phyloP scores from a whole-genome alignment of 1,140 invertebrate species.

The Parasteatoda tepidariorum region DNA sequence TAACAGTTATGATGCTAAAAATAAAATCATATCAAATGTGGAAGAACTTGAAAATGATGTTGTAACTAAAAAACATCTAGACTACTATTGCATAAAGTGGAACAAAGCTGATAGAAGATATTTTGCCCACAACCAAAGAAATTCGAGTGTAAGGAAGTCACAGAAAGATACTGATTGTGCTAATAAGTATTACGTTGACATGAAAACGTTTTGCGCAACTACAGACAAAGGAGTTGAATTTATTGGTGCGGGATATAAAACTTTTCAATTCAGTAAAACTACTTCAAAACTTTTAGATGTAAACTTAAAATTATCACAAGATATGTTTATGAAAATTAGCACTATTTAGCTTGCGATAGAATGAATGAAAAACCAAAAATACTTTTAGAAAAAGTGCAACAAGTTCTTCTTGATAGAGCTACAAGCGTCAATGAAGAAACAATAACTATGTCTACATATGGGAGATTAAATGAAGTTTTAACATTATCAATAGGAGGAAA shows the following conservation, averaged over 20 bases:
- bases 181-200: background rate
- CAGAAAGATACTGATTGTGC: background rate
- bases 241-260: background rate
- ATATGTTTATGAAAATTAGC: conserved; percentile 7
- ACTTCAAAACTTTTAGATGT: background rate
- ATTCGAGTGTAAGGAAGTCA: too few species aligned
- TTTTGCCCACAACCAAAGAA: too few species aligned
- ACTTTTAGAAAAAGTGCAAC: background rate
- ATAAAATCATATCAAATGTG: background rate
- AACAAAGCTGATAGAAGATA: too few species aligned
- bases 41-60: background rate
- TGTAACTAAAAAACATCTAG: too few species aligned
- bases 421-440: background rate
- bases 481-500: background rate
- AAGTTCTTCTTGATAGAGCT: background rate
- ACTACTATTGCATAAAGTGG: too few species aligned
- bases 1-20: background rate
- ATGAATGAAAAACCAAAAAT: background rate
- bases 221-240: background rate
- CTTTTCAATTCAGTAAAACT: background rate
- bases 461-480: background rate
- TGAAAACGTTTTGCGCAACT: background rate
- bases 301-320: background rate
- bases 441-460: background rate
- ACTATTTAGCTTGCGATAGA: background rate